Evolutionary conservation across 2,888 invertebrate genomes (phyloP), one percentile per base, ranked within the genome.

Genomic region (Corbicula japonica): DNA sequence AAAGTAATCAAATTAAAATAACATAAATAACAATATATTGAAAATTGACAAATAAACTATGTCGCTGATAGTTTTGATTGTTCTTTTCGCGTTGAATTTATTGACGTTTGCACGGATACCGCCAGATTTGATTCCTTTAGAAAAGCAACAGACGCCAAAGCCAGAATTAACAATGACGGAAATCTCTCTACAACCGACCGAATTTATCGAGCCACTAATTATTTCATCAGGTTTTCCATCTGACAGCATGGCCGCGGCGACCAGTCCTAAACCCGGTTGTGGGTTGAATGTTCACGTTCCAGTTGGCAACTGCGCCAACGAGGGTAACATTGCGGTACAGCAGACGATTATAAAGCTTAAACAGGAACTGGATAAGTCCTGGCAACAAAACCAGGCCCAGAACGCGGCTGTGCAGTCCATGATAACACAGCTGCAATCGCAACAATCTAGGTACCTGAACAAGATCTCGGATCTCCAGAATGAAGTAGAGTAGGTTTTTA

Each of bases 401-500:
- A 84, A 77, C 54, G 65, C 76, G 18, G 72, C 77, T 15, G 52
- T 87, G n/a, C 85, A 84, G 65, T 32, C 72, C n/a, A 69, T 73
- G 61, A 65, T 83, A 1, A 52, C 80, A 0, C 44, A 68, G 34
- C 61, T 83, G 5, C 74, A 80, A 44, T 26, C 74, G 2, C 80
- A 80, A 41, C 83, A 83, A 46, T 34, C 61, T n/a, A 75, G 83
- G 2, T 83, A 83, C 68, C 32, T 83, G 12, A 81, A 62, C 21
- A 76, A 85, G 63, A 76, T 85, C 6, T 48, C 85, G 0, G 83
- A 85, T 34, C 78, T 85, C 30, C 85, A 85, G 72, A 80, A 80
- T 48, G 78, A 80, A 41, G 83, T 83, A 12, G 54, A n/a, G n/a
- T n/a, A n/a, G n/a, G n/a, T n/a, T n/a, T n/a, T n/a, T n/a, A n/a